Evolutionary conservation across 2,888 invertebrate species (phyloP), one percentile per base, ranked within the genome.

Genomic region (Herminia tarsipennalis): DNA sequence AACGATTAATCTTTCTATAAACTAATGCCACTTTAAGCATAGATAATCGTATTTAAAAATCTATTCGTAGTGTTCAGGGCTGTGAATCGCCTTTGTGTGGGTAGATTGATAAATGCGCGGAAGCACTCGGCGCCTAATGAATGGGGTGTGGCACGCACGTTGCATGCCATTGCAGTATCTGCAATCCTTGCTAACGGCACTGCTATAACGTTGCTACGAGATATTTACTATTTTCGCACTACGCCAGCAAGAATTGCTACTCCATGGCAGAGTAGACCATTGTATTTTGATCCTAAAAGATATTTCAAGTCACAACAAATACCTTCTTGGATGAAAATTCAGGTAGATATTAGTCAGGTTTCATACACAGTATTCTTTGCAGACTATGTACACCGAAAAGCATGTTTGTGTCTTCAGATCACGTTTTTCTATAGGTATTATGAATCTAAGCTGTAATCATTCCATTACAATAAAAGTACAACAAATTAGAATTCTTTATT

Each of bases 101-200:
- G 81, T 78, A 79, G 88, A 87, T 87, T 90, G 90, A 89, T 89
- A 89, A 88, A 90, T 88, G 86, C 83, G 82, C 87, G 88, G 88
- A 90, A 89, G 87, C 89, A 89, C 89, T 90, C 86, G 81, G 75
- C 82, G 73, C 73, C 84, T 88, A 89, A 88, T 89, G 88, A 89
- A 89, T 87, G 85, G 88, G 87, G 88, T 86, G 88, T 85, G 86
- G 87, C 88, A 86, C 88, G 88, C 87, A 86, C 80, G 62, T 80
- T 75, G 82, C 76, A 78, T 77, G 76, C 81, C 78, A 71, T 70
- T 80, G 81, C 85, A 81, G 73, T 81, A 79, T 81, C 81, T 81
- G 80, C 81, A 81, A 78, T 75, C 81, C 81, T 77, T 73, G 76
- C 77, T 78, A 76, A 79, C 78, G 75, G 76, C 78, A 59, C 73